Percentiles rank a stretch among this genome's conserved stretches.
phyloP scores from a whole-genome alignment of 2,113 vertebrate genomes.

The Tricholaema leucomelas region DNA sequence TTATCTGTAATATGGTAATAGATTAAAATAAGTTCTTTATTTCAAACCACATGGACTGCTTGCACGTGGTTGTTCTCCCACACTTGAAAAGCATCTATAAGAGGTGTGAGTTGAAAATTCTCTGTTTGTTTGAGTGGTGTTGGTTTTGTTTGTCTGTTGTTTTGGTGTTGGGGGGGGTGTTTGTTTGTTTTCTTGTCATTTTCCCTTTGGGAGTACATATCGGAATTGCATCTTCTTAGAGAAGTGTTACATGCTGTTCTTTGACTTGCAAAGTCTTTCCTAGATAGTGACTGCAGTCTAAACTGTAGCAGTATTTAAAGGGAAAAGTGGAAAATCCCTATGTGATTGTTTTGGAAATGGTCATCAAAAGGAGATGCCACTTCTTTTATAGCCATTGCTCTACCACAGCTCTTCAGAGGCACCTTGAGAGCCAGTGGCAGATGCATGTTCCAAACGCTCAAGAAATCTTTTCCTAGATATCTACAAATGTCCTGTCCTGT shows the following conservation, averaged over 20 bases:
- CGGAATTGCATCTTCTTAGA: background rate
- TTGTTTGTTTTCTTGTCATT: background rate
- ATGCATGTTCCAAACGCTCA: background rate
- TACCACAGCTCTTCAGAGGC: background rate
- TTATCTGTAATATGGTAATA: background rate
- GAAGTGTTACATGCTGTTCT: background rate
- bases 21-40: background rate
- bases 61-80: background rate
- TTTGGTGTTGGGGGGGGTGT: no score
- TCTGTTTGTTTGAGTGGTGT: background rate
- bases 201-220: background rate
- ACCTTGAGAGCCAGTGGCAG: background rate
- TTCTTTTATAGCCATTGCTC: background rate
- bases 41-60: background rate
- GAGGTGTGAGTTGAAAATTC: background rate
- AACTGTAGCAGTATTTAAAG: background rate
- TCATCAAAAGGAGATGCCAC: background rate
- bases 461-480: background rate
- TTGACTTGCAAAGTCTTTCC: background rate
- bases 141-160: background rate
- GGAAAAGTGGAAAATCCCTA: background rate
- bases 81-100: background rate
- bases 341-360: background rate
- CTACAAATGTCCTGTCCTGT: background rate
- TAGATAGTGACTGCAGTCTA: background rate